Conservation (phyloP, 2,797 vertebrate species). For the Paramormyrops hopkinsi region DNA sequence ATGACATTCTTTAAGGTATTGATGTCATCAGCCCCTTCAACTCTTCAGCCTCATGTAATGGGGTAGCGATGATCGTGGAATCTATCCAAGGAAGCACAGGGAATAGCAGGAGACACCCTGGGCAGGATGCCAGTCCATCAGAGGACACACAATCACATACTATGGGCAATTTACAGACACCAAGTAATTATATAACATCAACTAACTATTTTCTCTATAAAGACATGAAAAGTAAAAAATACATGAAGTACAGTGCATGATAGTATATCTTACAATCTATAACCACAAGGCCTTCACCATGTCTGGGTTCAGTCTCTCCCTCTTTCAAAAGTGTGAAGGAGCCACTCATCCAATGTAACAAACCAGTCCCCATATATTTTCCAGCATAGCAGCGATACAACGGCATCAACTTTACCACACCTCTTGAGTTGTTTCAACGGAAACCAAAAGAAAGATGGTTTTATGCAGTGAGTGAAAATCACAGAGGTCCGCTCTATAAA, state of each 20-base stretch:
- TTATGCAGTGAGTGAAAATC: slow-evolving; percentile 5
- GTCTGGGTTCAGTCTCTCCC: not conserved
- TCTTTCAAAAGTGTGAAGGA: not conserved
- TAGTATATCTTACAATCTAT: not conserved
- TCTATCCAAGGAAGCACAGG: not conserved
- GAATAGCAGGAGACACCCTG: not conserved
- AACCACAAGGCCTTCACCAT: not conserved
- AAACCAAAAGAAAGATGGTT: not conserved
- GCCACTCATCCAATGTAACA: not conserved
- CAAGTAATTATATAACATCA: not conserved
- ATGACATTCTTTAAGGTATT: slow-evolving; percentile 99
- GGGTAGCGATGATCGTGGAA: not conserved
- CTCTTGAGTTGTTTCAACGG: not conserved
- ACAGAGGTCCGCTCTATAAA: slow-evolving; percentile 7
- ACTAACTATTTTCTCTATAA: not conserved
- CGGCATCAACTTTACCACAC: not conserved
- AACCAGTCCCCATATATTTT: slow-evolving; percentile 13
- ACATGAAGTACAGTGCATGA: not conserved
- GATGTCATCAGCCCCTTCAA: not conserved
- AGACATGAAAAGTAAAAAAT: not conserved
- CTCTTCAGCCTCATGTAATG: not conserved
- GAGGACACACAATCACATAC: not conserved
- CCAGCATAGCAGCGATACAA: slow-evolving; percentile 14
- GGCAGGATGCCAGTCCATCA: not conserved
- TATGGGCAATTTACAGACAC: not conserved